Percentiles rank a stretch among this genome's conserved stretches.
phyloP scores from a whole-genome alignment of 2,888 invertebrate species.

The Neria commutata region DNA sequence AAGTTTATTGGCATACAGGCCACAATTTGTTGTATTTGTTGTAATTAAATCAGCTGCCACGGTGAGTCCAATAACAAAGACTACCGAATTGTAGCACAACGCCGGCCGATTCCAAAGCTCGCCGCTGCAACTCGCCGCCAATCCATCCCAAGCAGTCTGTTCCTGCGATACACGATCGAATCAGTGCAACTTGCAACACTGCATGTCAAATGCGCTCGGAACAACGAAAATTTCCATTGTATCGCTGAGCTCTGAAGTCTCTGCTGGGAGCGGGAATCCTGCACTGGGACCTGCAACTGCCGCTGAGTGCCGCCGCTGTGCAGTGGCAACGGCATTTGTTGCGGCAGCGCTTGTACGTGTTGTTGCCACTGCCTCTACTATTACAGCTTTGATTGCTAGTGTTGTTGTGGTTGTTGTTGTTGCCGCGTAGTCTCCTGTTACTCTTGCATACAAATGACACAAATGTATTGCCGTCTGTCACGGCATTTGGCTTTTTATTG shows the following conservation, averaged over 20 bases:
- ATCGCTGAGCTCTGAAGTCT: no score
- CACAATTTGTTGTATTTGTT: conserved; percentile 55
- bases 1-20: conserved; percentile 49
- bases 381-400: background rate
- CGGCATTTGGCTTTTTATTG: conserved; percentile 6
- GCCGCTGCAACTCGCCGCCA: conserved; percentile 19
- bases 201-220: conserved; percentile 23
- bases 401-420: conserved; percentile 4
- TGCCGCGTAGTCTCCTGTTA: conserved; percentile 40
- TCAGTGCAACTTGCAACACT: conserved; percentile 7
- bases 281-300: no score
- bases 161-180: conserved; percentile 30
- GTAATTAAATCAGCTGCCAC: conserved; percentile 49
- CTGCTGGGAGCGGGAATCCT: no score
- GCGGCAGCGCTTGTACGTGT: conserved; percentile 1
- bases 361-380: conserved; percentile 1
- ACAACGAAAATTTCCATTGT: no score
- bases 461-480: conserved; percentile 47
- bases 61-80: conserved; percentile 10
- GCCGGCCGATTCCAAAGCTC: conserved; percentile 39
- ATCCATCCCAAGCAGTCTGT: conserved; percentile 41
- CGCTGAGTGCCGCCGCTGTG: no score
- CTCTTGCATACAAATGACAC: conserved; percentile 59
- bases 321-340: no score
- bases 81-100: conserved; percentile 15